phyloP scores from a whole-genome alignment of 1,140 invertebrate genomes.

The Sogatella furcifera region DNA sequence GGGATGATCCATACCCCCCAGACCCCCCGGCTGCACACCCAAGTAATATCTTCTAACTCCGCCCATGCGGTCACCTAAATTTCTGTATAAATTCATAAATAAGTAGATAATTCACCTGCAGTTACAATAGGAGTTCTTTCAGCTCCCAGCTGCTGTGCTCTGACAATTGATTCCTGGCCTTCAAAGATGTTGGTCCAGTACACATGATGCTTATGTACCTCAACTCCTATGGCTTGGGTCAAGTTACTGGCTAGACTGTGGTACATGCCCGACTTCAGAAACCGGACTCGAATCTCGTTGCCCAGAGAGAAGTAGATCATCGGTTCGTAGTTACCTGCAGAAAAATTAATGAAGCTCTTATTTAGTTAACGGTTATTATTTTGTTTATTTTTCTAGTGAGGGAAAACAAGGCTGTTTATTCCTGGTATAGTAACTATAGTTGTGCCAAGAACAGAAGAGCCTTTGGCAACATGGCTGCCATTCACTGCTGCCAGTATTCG shows the following conservation, averaged over 20 bases:
- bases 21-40: too few species aligned
- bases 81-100: too few species aligned
- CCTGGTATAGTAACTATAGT: too few species aligned
- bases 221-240: constrained; percentile 51
- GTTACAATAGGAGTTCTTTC: constrained; percentile 40
- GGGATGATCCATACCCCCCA: too few species aligned
- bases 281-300: constrained; percentile 37
- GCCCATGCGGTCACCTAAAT: too few species aligned
- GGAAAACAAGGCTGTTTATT: too few species aligned
- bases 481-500: too few species aligned
- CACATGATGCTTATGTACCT: constrained; percentile 49
- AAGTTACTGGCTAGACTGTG: constrained; percentile 37
- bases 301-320: constrained; percentile 50
- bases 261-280: constrained; percentile 35
- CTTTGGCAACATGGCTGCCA: too few species aligned
- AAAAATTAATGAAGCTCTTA: constrained; percentile 5
- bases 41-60: too few species aligned
- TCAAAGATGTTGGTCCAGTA: constrained; percentile 62
- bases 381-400: too few species aligned
- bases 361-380: too few species aligned
- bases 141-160: constrained; percentile 41
- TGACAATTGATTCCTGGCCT: constrained; percentile 52
- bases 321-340: constrained; percentile 36
- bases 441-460: too few species aligned
- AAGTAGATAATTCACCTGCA: constrained; percentile 29